Evolutionary conservation across 2,113 vertebrate genomes (phyloP).

Genomic region (Hippopotamus amphibius): DNA sequence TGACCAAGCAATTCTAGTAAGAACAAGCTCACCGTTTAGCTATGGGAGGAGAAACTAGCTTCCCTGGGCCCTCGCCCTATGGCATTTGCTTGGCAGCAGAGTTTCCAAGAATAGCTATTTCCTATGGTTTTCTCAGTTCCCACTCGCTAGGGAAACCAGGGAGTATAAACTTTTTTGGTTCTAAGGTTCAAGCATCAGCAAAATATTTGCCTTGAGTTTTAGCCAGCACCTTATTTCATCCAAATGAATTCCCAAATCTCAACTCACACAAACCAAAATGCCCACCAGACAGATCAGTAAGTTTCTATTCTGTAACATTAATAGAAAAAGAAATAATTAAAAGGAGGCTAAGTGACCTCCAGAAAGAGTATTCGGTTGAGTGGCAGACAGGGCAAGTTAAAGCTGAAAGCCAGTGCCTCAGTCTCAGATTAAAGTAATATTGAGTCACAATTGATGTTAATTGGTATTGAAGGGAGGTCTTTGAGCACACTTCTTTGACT

Average conservation of each 20-base stretch:
- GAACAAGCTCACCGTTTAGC: constrained; percentile 31
- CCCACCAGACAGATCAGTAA: constrained; percentile 1
- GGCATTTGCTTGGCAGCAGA: constrained; percentile 66
- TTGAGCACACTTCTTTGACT: constrained; percentile 61
- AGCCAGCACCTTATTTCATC: constrained; percentile 69
- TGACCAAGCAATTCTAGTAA: constrained; percentile 33
- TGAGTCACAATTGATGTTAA: constrained; percentile 38
- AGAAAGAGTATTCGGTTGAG: constrained; percentile 67
- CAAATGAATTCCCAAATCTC: constrained; percentile 58
- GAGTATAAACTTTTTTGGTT: constrained; percentile 61
- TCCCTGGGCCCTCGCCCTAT: constrained; percentile 35
- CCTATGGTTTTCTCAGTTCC: constrained; percentile 65
- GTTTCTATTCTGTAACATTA: constrained; percentile 56
- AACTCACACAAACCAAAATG: constrained; percentile 70
- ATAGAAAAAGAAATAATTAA: constrained; percentile 60
- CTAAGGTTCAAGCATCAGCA: constrained; percentile 64
- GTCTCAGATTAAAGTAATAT: constrained; percentile 52
- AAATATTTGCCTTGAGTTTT: constrained; percentile 74
- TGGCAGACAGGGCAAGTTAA: constrained; percentile 48
- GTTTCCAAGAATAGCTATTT: constrained; percentile 78
- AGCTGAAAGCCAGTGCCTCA: constrained; percentile 67
- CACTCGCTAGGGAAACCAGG: constrained; percentile 61
- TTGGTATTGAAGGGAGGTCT: constrained; percentile 61
- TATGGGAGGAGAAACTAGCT: background rate
- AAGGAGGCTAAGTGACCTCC: constrained; percentile 50